Evolutionary conservation across 1,140 invertebrate species (phyloP), one percentile per base, ranked within the genome.

Genomic region (Parapsyche elsis): DNA sequence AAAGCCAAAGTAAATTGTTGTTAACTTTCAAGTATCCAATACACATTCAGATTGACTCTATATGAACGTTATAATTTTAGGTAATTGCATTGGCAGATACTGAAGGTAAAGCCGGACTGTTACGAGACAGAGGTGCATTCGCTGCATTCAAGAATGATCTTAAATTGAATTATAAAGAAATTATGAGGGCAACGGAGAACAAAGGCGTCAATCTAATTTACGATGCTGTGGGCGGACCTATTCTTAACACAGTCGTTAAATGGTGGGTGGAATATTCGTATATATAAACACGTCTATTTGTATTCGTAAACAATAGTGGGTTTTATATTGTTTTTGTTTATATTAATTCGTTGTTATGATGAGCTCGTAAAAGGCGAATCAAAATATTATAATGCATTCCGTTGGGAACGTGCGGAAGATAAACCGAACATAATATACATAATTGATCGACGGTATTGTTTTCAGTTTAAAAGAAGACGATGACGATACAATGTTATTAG

Each of bases 191-290:
- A 24, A 90, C 90, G 14, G 84, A 88, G 12, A 87, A 88, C 21
- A 86, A 88, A 85, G 90, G 90, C 9, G 89, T 89, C 0, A 84
- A 89, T 82, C 84, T 92, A 49, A 87, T 91, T 24, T 90, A 91
- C 86, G 91, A 92, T 85, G 89, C 90, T 49, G 90, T 91, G 67
- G 91, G 91, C 0, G 91, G 90, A 38, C 87, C 91, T 67, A 83
- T 90, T 59, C 89, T 91, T 80, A 85, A 88, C 75, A 84, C 87
- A 76, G 86, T 88, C 49, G 84, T 90, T 9, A 84, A 85, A 81
- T 90, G 90, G 90, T 91, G 87, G 85, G 64, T 80, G 21, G 30
- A 4, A 38, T 38, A 38, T 38, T 38, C 7, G 30, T 38, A 49
- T 70, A 7, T 46, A 53, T 53, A 53, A 53, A 53, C 10, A 53